Conservation (phyloP, 2,888 invertebrate species). For the Zelleria hepariella region DNA sequence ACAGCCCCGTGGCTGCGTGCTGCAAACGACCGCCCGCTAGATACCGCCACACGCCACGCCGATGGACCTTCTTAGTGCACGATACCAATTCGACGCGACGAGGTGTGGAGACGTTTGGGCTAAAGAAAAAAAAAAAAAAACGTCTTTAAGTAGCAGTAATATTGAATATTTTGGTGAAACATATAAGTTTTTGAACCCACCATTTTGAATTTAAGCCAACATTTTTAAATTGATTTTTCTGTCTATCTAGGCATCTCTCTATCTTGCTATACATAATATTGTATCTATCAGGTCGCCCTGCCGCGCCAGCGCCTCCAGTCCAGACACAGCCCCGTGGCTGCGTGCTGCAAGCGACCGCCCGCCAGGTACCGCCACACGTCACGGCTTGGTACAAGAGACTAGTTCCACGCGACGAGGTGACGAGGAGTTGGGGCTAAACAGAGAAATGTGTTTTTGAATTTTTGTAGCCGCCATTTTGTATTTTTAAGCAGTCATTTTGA, state of each 20-base stretch:
- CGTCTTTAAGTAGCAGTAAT: no score
- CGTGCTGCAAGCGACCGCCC: constrained; percentile 10
- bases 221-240: no score
- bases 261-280: no score
- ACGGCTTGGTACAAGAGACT: not conserved
- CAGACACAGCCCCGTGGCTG: not conserved
- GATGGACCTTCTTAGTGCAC: not conserved
- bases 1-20: not conserved
- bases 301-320: not conserved
- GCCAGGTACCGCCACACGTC: constrained; percentile 12
- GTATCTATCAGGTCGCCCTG: no score
- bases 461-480: no score
- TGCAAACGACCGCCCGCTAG: constrained; percentile 17
- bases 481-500: no score
- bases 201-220: no score
- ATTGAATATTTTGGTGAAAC: no score
- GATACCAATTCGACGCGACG: not conserved
- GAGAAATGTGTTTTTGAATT: no score
- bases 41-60: not conserved
- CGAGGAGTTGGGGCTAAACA: not conserved
- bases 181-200: no score
- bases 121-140: no score
- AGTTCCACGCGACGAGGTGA: not conserved
- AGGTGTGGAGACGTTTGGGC: not conserved
- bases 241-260: no score